These are phyloP conservation scores for Cyrtonyx montezumae DNA, from an alignment of 2,113 vertebrate species.

Conservation along the genomic window DNA sequence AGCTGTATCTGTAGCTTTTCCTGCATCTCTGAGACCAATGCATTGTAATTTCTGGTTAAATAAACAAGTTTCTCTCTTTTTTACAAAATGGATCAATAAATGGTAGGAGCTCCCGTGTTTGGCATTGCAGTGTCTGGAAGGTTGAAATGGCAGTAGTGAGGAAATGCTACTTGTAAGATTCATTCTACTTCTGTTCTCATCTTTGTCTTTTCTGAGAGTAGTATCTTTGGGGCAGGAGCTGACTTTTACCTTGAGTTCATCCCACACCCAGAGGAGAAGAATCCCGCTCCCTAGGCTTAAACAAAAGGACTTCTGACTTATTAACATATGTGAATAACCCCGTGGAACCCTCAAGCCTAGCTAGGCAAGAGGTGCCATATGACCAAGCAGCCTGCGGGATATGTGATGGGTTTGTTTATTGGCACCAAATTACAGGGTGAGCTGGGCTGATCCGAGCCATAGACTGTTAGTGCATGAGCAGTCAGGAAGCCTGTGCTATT, in stretches of 20 bases:
- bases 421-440: background rate
- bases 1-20: background rate
- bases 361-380: background rate
- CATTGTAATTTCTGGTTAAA: background rate
- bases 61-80: background rate
- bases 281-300: background rate
- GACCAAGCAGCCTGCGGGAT: background rate
- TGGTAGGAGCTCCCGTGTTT: background rate
- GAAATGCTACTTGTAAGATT: background rate
- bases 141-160: background rate
- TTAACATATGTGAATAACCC: background rate
- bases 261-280: background rate
- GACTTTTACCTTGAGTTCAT: background rate
- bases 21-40: background rate
- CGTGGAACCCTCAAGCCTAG: background rate
- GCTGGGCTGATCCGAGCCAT: background rate
- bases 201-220: background rate
- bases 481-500: background rate
- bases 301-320: background rate
- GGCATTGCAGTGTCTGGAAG: background rate
- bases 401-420: background rate
- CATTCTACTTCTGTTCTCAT: background rate
- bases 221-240: background rate
- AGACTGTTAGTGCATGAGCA: background rate
- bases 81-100: background rate